These are phyloP conservation scores for Hybognathus amarus DNA, from an alignment of 2,797 vertebrate genomes.

Conservation along the genomic window DNA sequence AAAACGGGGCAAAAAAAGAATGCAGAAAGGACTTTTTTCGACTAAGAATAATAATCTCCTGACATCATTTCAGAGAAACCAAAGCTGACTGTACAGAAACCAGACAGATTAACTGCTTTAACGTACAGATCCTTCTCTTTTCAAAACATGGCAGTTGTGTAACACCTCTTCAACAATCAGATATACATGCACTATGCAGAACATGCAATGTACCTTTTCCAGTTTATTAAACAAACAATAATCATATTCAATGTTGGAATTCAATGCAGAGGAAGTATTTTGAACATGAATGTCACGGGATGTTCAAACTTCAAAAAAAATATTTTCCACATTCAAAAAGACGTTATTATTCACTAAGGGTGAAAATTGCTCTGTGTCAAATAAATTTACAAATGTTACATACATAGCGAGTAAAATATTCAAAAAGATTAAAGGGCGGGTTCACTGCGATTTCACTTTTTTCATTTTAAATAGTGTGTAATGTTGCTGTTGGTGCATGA, in stretches of 20 bases:
- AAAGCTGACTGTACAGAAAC: conserved; percentile 1
- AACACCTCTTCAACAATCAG: neutral
- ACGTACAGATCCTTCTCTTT: neutral
- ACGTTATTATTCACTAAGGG: neutral
- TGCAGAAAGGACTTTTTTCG: neutral
- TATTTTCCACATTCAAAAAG: neutral
- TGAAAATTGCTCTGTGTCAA: neutral
- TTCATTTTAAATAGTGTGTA: too few relatives aligned
- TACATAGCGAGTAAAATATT: neutral
- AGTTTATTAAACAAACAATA: neutral
- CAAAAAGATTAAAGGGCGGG: neutral
- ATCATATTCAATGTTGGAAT: neutral
- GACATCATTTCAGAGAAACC: neutral
- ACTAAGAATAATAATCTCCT: neutral
- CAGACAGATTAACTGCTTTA: neutral
- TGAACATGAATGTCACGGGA: neutral
- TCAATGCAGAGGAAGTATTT: neutral
- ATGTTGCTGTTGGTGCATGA: too few relatives aligned
- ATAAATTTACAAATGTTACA: neutral
- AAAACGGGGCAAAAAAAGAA: neutral
- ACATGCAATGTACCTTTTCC: neutral
- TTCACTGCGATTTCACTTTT: too few relatives aligned
- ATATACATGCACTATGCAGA: neutral
- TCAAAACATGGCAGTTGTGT: neutral
- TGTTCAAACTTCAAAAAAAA: neutral